Evolutionary conservation across 2,797 vertebrate species (phyloP), one percentile per base, ranked within the genome.

Genomic region (Myiotriccus ornatus): DNA sequence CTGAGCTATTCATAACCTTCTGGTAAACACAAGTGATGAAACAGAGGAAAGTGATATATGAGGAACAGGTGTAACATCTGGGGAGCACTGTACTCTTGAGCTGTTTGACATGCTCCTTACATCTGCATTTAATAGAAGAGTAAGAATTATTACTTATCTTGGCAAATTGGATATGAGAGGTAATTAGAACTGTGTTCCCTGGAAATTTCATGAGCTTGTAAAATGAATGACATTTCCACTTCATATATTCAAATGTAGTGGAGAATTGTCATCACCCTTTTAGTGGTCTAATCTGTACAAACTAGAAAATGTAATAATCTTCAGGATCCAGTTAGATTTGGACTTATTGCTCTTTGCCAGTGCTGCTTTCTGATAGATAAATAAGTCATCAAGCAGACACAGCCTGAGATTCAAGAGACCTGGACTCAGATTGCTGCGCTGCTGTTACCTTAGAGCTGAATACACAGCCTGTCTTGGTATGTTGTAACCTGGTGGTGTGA

Each of bases 61-160:
- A 81, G 94, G 75, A 93, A 80, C 92, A 96, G 94, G 74, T 95
- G 95, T 89, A 81, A 50, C 91, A 87, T 88, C 90, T 90, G 77
- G 90, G 84, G 64, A 96, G 53, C 74, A 11, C 83, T 55, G 49
- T 60, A 41, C 62, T 89, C 83, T 49, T 19, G 68, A 80, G 94
- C 89, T 87, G 64, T 84, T 95, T 89, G 92, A 90, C 90, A 62
- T 71, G 84, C 53, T 91, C 60, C 91, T 95, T 87, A 74, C 69
- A 70, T 56, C 85, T 94, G 77, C 91, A 73, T 86, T 94, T 94
- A 82, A 67, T 35, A 76, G 63, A 50, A 80, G 55, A 87, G 89
- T 53, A 78, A 91, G 82, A 93, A 74, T 89, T 90, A 80, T 81
- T 87, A 88, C 92, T 94, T 92, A 94, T 81, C 80, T 63, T 90